Base-by-base conservation (phyloP, 2,113 vertebrate genomes). In the Gorsachius goisagi region DNA sequence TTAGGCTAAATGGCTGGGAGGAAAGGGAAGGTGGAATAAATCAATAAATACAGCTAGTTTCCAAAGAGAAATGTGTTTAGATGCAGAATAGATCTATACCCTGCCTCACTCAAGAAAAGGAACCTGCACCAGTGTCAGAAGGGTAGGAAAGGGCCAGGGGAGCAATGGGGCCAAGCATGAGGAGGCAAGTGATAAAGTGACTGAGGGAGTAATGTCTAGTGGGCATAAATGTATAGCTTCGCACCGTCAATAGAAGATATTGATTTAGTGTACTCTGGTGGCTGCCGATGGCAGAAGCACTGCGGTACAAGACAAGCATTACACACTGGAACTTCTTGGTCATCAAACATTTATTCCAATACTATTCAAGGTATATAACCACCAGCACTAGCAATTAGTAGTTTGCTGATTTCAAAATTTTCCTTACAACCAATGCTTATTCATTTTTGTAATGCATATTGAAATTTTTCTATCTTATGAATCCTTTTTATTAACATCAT, bases 111-210 rank as follows among this genome's bases (percentile, higher is more conserved):
- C 13, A 37, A 55, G 22, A n/a, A 76, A 52, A 69, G 16, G 39
- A 72, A 16, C 12, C 27, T 47, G 12, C 16, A 82, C 10, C 6
- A n/a, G 2, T 12, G 6, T n/a, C 28, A 23, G 17, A 16, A 80
- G 24, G 21, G 7, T 49, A 32, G 19, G 9, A 45, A 56, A 55
- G 44, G 16, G 37, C 58, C n/a, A 63, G 83, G 77, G 14, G 45
- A 77, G 8, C 53, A 67, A 22, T 1, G 0, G 35, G 35, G 27
- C 12, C 73, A 67, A 35, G 44, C 0, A 0, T 22, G 47, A 74
- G 49, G 20, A 81, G 35, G 9, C 6, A 81, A 79, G 45, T 26
- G 77, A 85, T 68, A n/a, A 88, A 87, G 68, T 32, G 69, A 30
- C 44, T 0, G 5, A 86, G 26, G 39, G 15, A 89, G 33, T 4